Percentiles rank a stretch among this genome's conserved stretches.
Evolutionary conservation across 2,113 vertebrate species (phyloP).

Genomic region (Cebus imitator): DNA sequence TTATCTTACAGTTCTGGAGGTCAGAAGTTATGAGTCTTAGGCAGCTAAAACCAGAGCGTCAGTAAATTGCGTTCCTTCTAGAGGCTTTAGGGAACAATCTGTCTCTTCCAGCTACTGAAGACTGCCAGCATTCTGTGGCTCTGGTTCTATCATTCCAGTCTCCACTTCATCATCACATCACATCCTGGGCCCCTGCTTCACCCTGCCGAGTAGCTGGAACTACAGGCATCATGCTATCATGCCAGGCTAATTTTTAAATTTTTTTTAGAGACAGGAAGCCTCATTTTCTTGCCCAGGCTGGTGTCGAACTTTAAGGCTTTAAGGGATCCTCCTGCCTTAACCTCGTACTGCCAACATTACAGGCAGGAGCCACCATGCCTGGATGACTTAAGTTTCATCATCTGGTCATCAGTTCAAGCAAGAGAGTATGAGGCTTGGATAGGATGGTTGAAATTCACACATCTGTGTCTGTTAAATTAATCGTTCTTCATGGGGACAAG

Average conservation of each 20-base stretch:
- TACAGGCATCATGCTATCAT: too few relatives aligned
- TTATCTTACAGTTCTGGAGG: neutral
- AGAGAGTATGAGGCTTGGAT: neutral
- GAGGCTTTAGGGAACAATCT: neutral
- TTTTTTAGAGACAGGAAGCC: too few relatives aligned
- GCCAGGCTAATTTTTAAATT: too few relatives aligned
- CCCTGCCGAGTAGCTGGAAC: too few relatives aligned
- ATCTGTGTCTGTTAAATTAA: neutral
- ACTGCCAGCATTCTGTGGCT: neutral
- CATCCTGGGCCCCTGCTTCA: too few relatives aligned
- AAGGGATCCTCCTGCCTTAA: too few relatives aligned
- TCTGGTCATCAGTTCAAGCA: neutral
- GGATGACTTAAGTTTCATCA: neutral
- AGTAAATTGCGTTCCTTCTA: neutral
- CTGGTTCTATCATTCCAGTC: neutral
- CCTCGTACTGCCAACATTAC: too few relatives aligned
- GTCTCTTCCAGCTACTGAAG: neutral
- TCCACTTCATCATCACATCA: neutral
- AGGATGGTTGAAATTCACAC: neutral
- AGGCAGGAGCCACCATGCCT: too few relatives aligned
- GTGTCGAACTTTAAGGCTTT: too few relatives aligned
- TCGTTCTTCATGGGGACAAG: neutral
- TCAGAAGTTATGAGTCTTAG: neutral
- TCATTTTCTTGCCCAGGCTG: too few relatives aligned
- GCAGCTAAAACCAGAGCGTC: neutral